These are phyloP conservation scores for Neodiprion lecontei DNA, from an alignment of 1,140 invertebrate genomes.

Conservation along the genomic window DNA sequence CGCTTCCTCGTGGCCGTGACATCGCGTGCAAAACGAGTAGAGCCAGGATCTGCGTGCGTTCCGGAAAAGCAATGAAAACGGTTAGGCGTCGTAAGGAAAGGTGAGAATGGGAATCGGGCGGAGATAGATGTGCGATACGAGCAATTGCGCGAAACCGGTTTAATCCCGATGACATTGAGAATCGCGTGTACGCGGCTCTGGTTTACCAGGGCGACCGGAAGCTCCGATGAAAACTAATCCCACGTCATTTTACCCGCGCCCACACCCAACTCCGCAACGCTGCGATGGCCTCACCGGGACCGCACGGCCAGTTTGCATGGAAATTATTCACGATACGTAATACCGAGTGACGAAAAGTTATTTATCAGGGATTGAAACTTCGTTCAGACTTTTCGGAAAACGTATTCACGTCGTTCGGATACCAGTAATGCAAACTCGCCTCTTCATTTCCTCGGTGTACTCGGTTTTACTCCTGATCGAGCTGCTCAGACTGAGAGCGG, in stretches of 20 bases:
- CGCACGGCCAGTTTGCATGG: too few relatives aligned
- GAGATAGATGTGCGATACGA: neutral
- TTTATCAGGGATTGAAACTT: too few relatives aligned
- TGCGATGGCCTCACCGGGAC: too few relatives aligned
- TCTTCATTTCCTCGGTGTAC: conserved; percentile 57
- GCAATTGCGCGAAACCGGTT: neutral
- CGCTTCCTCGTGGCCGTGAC: conserved; percentile 70
- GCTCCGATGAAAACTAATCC: neutral
- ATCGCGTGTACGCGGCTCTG: neutral
- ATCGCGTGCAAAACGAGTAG: conserved; percentile 74
- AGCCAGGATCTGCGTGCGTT: conserved; percentile 70
- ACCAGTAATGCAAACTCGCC: conserved; percentile 37
- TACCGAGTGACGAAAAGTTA: too few relatives aligned
- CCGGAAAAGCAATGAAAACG: neutral
- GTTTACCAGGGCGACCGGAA: neutral
- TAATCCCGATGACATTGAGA: neutral
- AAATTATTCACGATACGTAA: too few relatives aligned
- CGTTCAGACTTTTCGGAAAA: too few relatives aligned
- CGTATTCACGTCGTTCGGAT: too few relatives aligned
- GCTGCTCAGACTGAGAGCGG: conserved; percentile 56
- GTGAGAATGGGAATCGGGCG: neutral
- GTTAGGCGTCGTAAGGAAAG: neutral
- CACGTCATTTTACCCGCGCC: conserved; percentile 3
- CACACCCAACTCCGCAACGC: neutral
- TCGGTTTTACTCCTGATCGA: conserved; percentile 60